A percentile compares a stretch with the other conserved stretches of the same genome.
phyloP scores from a whole-genome alignment of 2,888 invertebrate species.

The Chymomyza fuscimana region DNA sequence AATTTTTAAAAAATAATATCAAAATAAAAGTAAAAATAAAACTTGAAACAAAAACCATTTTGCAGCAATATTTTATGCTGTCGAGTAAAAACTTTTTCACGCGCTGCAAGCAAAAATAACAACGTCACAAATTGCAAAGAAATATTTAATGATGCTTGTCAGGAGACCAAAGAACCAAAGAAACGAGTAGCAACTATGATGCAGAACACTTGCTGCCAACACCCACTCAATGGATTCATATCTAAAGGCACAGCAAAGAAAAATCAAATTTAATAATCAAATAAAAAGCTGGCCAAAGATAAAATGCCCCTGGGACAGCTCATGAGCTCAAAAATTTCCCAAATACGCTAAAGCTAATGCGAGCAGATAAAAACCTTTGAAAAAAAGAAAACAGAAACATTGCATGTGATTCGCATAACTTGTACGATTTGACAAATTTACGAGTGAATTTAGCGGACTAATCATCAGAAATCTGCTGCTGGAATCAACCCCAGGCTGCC shows the following conservation, averaged over 20 bases:
- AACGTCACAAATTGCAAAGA: slow-evolving; percentile 45
- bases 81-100: slow-evolving; percentile 62
- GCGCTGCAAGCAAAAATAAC: slow-evolving; percentile 62
- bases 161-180: slow-evolving; percentile 6
- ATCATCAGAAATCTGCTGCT: slow-evolving; percentile 58
- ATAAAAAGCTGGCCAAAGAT: slow-evolving; percentile 60
- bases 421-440: slow-evolving; percentile 71
- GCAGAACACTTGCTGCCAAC: background rate
- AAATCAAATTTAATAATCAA: slow-evolving; percentile 53
- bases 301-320: slow-evolving; percentile 47
- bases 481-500: slow-evolving; percentile 35
- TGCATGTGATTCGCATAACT: slow-evolving; percentile 45
- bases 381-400: slow-evolving; percentile 9
- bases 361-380: slow-evolving; percentile 30
- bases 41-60: slow-evolving; percentile 49
- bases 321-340: slow-evolving; percentile 8
- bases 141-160: slow-evolving; percentile 63
- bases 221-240: background rate
- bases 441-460: slow-evolving; percentile 72
- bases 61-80: slow-evolving; percentile 65
- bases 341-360: slow-evolving; percentile 36
- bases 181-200: background rate
- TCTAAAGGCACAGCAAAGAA: background rate
- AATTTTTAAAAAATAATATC: slow-evolving; percentile 29
- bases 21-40: slow-evolving; percentile 32